Evolutionary conservation across 2,888 invertebrate genomes (phyloP), one percentile per base, ranked within the genome.

Genomic region (Bugulina stolonifera): DNA sequence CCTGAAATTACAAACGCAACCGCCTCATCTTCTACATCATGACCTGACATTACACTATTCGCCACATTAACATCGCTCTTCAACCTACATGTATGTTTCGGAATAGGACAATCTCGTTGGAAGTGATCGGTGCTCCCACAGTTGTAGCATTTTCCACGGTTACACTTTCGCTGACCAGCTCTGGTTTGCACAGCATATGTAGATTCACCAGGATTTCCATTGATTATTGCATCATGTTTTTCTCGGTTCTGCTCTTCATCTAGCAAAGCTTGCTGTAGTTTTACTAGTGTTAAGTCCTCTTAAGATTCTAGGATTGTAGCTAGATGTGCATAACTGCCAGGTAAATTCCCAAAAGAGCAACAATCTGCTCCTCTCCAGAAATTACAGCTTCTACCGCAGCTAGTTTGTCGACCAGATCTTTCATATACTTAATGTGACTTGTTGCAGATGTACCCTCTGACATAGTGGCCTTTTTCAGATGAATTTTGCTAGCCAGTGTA

Each of bases 161-260:
- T n/a, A n/a, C n/a, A n/a, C n/a, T n/a, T n/a, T n/a, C n/a, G n/a
- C n/a, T n/a, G n/a, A n/a, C n/a, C n/a, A n/a, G n/a, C n/a, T n/a
- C n/a, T n/a, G n/a, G n/a, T n/a, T n/a, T n/a, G n/a, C n/a, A n/a
- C n/a, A n/a, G n/a, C n/a, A n/a, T n/a, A n/a, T n/a, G n/a, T n/a
- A n/a, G n/a, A n/a, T n/a, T n/a, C n/a, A n/a, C n/a, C n/a, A n/a
- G n/a, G n/a, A n/a, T n/a, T n/a, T n/a, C n/a, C n/a, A n/a, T n/a
- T n/a, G n/a, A n/a, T n/a, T n/a, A n/a, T n/a, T n/a, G n/a, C n/a
- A n/a, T n/a, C n/a, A n/a, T n/a, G n/a, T n/a, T n/a, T n/a, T n/a
- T n/a, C n/a, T n/a, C n/a, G n/a, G n/a, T 64, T 27, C 32, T 64
- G 64, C 27, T 64, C 64, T 27, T 64, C 64, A 32, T 32, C 32